These are phyloP conservation scores for Eonycteris spelaea DNA, from an alignment of 2,113 vertebrate species.

Conservation along the genomic window DNA sequence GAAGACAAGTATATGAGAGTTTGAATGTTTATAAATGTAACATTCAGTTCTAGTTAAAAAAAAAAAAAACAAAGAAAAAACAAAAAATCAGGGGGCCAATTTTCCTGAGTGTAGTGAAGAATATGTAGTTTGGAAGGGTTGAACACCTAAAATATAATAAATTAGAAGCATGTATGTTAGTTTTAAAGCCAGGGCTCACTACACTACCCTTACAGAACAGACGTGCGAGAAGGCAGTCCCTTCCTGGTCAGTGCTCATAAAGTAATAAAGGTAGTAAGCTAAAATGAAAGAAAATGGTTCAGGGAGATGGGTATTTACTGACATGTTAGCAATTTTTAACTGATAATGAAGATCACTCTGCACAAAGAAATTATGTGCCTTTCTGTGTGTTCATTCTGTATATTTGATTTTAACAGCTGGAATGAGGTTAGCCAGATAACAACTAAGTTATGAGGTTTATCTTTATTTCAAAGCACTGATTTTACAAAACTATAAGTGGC, in stretches of 20 bases:
- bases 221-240: neutral
- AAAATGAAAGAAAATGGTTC: neutral
- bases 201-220: too few species aligned
- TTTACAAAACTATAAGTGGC: constrained; percentile 58
- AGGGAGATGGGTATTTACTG: constrained; percentile 65
- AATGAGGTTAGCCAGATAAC: constrained; percentile 66
- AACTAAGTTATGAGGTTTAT: constrained; percentile 51
- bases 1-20: neutral
- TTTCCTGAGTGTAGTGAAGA: neutral
- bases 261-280: neutral
- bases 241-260: neutral
- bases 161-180: neutral
- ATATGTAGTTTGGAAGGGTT: neutral
- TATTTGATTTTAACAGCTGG: neutral
- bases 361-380: neutral
- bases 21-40: neutral
- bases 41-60: neutral
- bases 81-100: neutral
- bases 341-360: constrained; percentile 65
- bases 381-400: neutral
- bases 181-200: neutral
- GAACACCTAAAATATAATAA: neutral
- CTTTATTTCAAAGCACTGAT: constrained; percentile 57
- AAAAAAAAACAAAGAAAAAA: neutral
- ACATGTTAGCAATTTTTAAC: constrained; percentile 62